These are phyloP conservation scores for Ochotona curzoniae DNA, from an alignment of 2,113 vertebrate species.

Conservation along the genomic window DNA sequence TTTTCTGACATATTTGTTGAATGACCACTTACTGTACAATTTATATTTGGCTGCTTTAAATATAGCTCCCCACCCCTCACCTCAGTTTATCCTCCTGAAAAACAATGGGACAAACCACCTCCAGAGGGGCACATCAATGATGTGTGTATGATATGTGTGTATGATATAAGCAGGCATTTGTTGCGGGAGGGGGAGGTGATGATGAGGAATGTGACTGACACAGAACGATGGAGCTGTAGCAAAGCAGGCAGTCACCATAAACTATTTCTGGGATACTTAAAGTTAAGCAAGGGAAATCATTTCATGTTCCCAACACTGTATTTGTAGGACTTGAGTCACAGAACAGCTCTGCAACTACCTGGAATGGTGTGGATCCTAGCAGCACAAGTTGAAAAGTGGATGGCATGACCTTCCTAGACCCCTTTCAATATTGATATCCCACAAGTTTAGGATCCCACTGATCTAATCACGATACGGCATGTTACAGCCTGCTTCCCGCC, in stretches of 20 bases:
- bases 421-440: neutral
- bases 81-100: neutral
- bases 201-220: neutral
- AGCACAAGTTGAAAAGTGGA: neutral
- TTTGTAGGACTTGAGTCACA: neutral
- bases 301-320: neutral
- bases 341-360: slow-evolving; percentile 10
- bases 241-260: neutral
- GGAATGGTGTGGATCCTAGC: neutral
- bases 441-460: slow-evolving; percentile 1
- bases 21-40: neutral
- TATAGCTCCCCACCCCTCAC: neutral
- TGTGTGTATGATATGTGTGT: neutral
- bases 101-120: neutral
- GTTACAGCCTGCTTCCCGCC: slow-evolving; percentile 55
- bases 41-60: neutral
- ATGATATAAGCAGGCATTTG: neutral
- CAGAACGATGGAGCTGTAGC: neutral
- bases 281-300: slow-evolving; percentile 3
- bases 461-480: slow-evolving; percentile 14
- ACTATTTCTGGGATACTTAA: neutral
- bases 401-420: neutral
- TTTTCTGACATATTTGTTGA: neutral
- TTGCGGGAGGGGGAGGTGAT: neutral
- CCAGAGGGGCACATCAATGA: neutral